phyloP scores from a whole-genome alignment of 2,888 invertebrate genomes.

The Lomographa bimaculata region DNA sequence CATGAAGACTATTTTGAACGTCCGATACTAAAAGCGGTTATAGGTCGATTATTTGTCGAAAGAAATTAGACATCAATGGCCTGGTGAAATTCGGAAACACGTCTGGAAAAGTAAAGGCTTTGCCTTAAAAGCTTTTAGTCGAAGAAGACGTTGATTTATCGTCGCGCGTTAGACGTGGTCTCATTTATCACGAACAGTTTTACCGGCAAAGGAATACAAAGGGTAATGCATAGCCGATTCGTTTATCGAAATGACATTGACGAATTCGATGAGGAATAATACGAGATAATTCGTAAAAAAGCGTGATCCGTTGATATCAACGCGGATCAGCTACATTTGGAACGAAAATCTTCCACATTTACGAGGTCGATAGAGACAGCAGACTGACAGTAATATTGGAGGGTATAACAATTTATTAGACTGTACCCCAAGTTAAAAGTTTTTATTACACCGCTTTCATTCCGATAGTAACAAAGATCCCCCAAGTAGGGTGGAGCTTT shows the following conservation, averaged over 20 bases:
- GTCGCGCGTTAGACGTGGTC: slow-evolving; percentile 57
- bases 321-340: too few species aligned
- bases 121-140: slow-evolving; percentile 47
- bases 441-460: slow-evolving; percentile 45
- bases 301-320: slow-evolving; percentile 12
- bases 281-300: slow-evolving; percentile 38
- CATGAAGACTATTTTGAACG: slow-evolving; percentile 32
- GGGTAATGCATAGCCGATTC: slow-evolving; percentile 61
- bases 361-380: slow-evolving; percentile 33
- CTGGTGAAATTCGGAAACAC: slow-evolving; percentile 38
- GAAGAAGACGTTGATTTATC: slow-evolving; percentile 63
- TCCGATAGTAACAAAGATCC: slow-evolving; percentile 33
- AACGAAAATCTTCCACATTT: slow-evolving; percentile 18
- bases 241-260: slow-evolving; percentile 63
- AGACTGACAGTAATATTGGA: slow-evolving; percentile 35
- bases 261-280: slow-evolving; percentile 53
- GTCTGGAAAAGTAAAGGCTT: slow-evolving; percentile 39
- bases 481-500: slow-evolving; percentile 33
- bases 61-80: slow-evolving; percentile 43
- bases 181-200: slow-evolving; percentile 70
- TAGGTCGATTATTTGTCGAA: slow-evolving; percentile 30
- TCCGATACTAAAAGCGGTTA: slow-evolving; percentile 37
- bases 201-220: slow-evolving; percentile 60
- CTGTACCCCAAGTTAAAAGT: slow-evolving; percentile 41
- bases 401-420: slow-evolving; percentile 43